Evolutionary conservation across 2,888 invertebrate genomes (phyloP).

Genomic region (Conops quadrifasciatus): DNA sequence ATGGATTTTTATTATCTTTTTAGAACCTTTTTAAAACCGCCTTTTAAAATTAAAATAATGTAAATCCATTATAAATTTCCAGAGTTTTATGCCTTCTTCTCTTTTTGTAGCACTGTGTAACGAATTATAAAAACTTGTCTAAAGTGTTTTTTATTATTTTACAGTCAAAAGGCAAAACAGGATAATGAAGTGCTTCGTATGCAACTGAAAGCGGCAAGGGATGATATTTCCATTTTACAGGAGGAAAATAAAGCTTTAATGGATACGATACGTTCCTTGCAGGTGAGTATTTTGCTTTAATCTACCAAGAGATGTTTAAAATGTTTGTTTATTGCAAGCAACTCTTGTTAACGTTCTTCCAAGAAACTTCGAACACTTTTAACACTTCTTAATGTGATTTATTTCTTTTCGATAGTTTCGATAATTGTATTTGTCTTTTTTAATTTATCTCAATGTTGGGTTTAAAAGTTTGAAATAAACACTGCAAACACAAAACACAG

Average conservation of each 20-base stretch:
- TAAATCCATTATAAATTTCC: background rate
- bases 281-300: conserved; percentile 66
- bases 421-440: background rate
- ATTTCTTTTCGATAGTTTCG: conserved; percentile 10
- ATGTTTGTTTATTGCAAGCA: background rate
- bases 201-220: conserved; percentile 75
- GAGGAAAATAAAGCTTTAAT: conserved; percentile 79
- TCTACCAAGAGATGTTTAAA: background rate
- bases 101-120: too few relatives aligned
- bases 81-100: too few relatives aligned
- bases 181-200: conserved; percentile 71
- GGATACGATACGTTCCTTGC: conserved; percentile 75
- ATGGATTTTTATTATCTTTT: too few relatives aligned
- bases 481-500: conserved; percentile 56
- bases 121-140: background rate
- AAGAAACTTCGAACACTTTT: conserved; percentile 12
- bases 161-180: conserved; percentile 66
- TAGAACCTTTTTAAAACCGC: too few relatives aligned
- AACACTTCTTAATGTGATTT: conserved; percentile 12
- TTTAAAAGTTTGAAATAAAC: conserved; percentile 52
- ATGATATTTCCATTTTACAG: conserved; percentile 75
- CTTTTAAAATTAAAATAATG: conserved; percentile 24
- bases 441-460: conserved; percentile 15
- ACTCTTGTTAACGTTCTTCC: background rate
- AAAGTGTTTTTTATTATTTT: conserved; percentile 19